Evolutionary conservation across 2,888 invertebrate genomes (phyloP).

Genomic region (Melanotus villosus): DNA sequence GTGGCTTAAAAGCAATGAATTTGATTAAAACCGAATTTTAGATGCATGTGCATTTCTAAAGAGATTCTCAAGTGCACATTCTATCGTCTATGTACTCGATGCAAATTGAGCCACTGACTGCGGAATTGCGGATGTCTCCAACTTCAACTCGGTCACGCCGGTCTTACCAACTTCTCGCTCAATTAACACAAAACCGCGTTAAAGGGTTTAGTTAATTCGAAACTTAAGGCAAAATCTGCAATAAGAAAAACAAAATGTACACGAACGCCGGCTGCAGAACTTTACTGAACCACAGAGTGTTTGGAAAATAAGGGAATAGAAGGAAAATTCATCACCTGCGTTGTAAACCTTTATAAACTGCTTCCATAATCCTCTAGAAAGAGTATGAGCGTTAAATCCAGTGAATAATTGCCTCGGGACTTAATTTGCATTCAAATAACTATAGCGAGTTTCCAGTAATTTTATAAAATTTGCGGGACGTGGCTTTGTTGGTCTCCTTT

Average conservation of each 20-base stretch:
- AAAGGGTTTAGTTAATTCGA: conserved; percentile 29
- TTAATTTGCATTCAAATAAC: conserved; percentile 58
- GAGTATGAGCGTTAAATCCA: conserved; percentile 56
- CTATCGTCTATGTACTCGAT: conserved; percentile 39
- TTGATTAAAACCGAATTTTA: conserved; percentile 17
- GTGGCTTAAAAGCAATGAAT: no score
- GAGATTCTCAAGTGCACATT: conserved; percentile 31
- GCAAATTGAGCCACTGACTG: conserved; percentile 38
- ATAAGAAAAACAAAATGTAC: conserved; percentile 22
- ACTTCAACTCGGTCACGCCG: conserved; percentile 41
- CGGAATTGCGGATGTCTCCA: conserved; percentile 41
- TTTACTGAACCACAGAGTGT: conserved; percentile 7
- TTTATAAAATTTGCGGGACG: conserved; percentile 45
- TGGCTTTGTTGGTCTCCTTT: conserved; percentile 38
- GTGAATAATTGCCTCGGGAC: conserved; percentile 56
- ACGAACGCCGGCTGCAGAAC: not conserved
- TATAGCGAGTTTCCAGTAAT: conserved; percentile 50
- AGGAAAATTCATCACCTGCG: conserved; percentile 48
- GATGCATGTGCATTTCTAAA: conserved; percentile 38
- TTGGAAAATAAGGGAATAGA: conserved; percentile 30
- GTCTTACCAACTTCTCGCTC: conserved; percentile 44
- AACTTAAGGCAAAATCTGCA: conserved; percentile 30
- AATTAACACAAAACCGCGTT: conserved; percentile 44
- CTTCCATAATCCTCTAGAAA: conserved; percentile 54
- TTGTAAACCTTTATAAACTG: conserved; percentile 55